Evolutionary conservation across 2,113 vertebrate species (phyloP).

Genomic region (Piaya cayana): DNA sequence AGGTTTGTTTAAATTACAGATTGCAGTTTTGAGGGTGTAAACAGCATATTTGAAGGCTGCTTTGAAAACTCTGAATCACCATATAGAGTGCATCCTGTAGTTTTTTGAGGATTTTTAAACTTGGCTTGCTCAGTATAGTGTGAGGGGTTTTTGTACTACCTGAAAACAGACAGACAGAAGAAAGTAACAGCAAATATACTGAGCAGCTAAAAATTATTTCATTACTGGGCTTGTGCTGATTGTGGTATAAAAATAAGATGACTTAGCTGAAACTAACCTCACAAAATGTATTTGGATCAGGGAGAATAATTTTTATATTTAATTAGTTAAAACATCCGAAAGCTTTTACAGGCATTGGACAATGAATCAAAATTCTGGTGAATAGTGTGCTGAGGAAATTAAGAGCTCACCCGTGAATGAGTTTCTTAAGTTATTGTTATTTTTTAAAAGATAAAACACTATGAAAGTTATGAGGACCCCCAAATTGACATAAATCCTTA

Average conservation of each 20-base stretch:
- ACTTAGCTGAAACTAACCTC: background rate
- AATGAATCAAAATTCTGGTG: constrained; percentile 34
- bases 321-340: constrained; percentile 48
- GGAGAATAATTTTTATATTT: background rate
- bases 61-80: constrained; percentile 56
- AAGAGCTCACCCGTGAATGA: background rate
- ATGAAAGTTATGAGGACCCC: background rate
- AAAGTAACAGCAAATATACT: background rate
- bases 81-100: background rate
- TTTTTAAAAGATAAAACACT: background rate
- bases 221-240: background rate
- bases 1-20: constrained; percentile 57
- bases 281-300: background rate
- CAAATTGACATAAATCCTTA: background rate
- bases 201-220: background rate
- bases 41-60: constrained; percentile 32
- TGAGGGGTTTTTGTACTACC: background rate
- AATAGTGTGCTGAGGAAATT: background rate
- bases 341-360: constrained; percentile 17
- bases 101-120: background rate
- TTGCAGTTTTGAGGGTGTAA: constrained; percentile 25
- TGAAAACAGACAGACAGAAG: background rate
- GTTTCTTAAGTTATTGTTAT: background rate
- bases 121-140: background rate
- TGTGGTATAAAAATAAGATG: background rate